Base-by-base conservation (phyloP, 2,113 vertebrate genomes). In the Microtus montanus region DNA sequence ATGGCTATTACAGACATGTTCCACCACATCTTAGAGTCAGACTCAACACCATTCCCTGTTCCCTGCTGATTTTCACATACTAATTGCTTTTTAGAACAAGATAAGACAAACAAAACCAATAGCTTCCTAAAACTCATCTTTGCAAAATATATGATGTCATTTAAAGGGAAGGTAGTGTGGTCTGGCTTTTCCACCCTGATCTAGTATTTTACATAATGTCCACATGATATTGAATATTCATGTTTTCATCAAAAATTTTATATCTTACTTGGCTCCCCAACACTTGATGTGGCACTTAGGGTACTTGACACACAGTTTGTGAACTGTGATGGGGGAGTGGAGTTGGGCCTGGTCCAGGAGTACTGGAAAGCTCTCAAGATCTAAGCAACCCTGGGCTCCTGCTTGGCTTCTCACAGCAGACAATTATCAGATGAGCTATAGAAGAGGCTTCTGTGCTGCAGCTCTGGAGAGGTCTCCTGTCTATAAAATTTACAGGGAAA, bases 401-500 rank as follows among this genome's bases (percentile, higher is more conserved):
- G 49, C 80, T 58, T 84, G 2, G 1, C 58, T 41, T 30, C 58
- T 84, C 58, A 10, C 30, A 15, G 24, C 58, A 84, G n/a, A 33
- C n/a, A 63, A 14, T 83, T 63, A 61, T 54, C 70, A n/a, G 38
- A 5, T 68, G 47, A 94, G 30, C 73, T 33, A 66, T 0, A 13
- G 58, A 30, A 41, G 52, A 61, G 33, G 0, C 61, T 35, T 41
- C 11, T 30, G 15, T 70, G 74, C 38, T 64, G 38, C 22, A 44
- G 58, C 82, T 64, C 61, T 17, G 26, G 26, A 30, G 58, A 44
- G 15, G 8, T 19, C 38, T 89, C 30, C 4, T 63, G 7, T 86
- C 87, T 79, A 9, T 92, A 74, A 79, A 90, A 89, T 95, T 74
- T 41, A 83, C 61, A 73, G 64, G 63, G 30, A 70, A 11, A 58